Evolutionary conservation across 2,797 vertebrate species (phyloP).

Genomic region (Hafferia zeledoni): DNA sequence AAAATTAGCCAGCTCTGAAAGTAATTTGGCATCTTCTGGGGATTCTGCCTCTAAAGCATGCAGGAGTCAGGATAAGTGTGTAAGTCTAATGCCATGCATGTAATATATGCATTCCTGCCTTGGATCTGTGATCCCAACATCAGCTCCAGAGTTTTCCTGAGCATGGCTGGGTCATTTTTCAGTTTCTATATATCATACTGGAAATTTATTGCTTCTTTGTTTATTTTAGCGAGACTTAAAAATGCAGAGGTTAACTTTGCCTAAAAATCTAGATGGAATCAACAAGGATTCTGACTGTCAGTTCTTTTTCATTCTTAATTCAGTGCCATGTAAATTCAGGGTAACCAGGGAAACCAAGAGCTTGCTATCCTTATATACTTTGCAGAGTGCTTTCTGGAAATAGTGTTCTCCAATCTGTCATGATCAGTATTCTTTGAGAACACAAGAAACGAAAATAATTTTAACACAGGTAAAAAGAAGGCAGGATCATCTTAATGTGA

Average conservation of each 20-base stretch:
- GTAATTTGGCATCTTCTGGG: background rate
- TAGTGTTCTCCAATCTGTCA: slow-evolving; percentile 29
- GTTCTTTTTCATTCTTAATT: slow-evolving; percentile 31
- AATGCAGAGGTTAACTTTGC: background rate
- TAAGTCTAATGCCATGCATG: background rate
- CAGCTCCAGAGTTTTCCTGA: background rate
- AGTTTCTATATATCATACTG: background rate
- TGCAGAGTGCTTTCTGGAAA: slow-evolving; percentile 39
- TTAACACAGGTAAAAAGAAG: background rate
- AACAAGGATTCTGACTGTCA: background rate
- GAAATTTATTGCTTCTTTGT: background rate
- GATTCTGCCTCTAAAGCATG: background rate
- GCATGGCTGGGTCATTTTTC: background rate
- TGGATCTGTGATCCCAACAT: background rate
- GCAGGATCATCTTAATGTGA: background rate
- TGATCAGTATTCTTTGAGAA: background rate
- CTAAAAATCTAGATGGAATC: background rate
- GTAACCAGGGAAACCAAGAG: slow-evolving; percentile 64
- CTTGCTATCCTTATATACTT: background rate
- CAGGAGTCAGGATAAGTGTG: background rate
- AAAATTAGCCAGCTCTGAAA: background rate
- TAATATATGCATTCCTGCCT: background rate
- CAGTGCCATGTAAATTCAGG: slow-evolving; percentile 38
- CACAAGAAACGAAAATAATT: background rate
- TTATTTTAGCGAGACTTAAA: background rate